These are phyloP conservation scores for Drosophila nigritarsus DNA, from an alignment of 2,888 invertebrate genomes.

Conservation along the genomic window DNA sequence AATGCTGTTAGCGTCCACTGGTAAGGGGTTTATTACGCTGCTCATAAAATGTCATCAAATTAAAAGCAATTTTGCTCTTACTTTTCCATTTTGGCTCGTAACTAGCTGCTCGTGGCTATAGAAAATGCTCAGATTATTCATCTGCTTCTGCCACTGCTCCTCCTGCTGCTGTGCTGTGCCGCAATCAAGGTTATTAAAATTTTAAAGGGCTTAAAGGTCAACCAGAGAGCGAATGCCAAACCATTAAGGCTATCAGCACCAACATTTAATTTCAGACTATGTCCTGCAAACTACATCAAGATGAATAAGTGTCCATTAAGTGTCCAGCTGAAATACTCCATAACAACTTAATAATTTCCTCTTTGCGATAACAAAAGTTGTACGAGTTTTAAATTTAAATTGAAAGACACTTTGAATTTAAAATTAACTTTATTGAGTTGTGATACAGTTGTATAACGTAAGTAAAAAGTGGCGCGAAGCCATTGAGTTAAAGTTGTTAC, in stretches of 20 bases:
- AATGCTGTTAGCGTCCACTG: constrained; percentile 35
- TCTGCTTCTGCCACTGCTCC: neutral
- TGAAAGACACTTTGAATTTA: neutral
- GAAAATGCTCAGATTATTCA: constrained; percentile 3
- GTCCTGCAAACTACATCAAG: neutral
- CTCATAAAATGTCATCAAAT: constrained; percentile 73
- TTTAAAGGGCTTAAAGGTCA: constrained; percentile 39
- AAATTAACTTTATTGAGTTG: neutral
- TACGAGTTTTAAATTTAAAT: neutral
- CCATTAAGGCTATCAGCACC: neutral
- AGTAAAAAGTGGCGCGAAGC: neutral
- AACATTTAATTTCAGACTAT: constrained; percentile 5
- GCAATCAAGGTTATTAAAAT: constrained; percentile 42
- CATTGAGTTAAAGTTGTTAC: neutral
- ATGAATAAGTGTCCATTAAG: neutral
- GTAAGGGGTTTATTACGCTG: constrained; percentile 58
- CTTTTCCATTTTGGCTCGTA: constrained; percentile 41
- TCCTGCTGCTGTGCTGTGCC: neutral
- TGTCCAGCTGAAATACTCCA: neutral
- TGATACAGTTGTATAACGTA: neutral
- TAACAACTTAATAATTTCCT: neutral
- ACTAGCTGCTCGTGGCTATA: constrained; percentile 35
- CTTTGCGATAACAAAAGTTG: neutral
- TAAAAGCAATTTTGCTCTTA: constrained; percentile 69
- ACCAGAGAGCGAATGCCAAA: neutral